Conservation (phyloP, 2,113 vertebrate genomes). For the Etheostoma spectabile region DNA sequence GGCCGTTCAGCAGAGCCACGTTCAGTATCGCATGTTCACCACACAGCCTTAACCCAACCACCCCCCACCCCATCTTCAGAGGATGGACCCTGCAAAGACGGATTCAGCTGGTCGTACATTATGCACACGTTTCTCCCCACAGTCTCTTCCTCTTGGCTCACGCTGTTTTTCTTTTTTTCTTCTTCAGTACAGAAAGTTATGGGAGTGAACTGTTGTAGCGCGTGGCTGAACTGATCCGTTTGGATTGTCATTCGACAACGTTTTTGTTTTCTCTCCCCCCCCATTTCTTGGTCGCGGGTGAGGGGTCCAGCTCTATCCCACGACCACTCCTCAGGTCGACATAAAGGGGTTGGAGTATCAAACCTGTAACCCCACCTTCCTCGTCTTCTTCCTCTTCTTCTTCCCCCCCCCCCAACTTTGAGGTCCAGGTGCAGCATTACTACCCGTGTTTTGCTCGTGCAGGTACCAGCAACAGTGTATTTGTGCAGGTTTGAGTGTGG, state of each 20-base stretch:
- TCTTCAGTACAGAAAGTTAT: slow-evolving; percentile 18
- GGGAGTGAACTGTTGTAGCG: slow-evolving; percentile 36
- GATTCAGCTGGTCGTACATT: slow-evolving; percentile 42
- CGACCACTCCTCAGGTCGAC: slow-evolving; percentile 68
- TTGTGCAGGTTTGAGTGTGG: slow-evolving; percentile 48
- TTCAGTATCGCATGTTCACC: slow-evolving; percentile 66
- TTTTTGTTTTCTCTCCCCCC: neutral
- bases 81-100: slow-evolving; percentile 36
- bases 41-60: slow-evolving; percentile 69
- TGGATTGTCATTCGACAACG: slow-evolving; percentile 18
- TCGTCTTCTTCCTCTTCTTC: too few relatives aligned
- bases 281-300: slow-evolving; percentile 48
- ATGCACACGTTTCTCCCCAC: slow-evolving; percentile 29
- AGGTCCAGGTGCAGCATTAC: slow-evolving; percentile 23
- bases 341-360: slow-evolving; percentile 59
- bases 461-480: slow-evolving; percentile 39
- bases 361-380: slow-evolving; percentile 55
- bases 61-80: slow-evolving; percentile 41
- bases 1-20: slow-evolving; percentile 35
- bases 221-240: slow-evolving; percentile 31
- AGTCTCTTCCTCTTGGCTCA: slow-evolving; percentile 45
- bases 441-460: slow-evolving; percentile 2
- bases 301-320: slow-evolving; percentile 47
- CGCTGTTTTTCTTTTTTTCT: neutral
- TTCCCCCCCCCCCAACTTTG: neutral